phyloP scores from a whole-genome alignment of 2,113 vertebrate genomes.

The Charina bottae region DNA sequence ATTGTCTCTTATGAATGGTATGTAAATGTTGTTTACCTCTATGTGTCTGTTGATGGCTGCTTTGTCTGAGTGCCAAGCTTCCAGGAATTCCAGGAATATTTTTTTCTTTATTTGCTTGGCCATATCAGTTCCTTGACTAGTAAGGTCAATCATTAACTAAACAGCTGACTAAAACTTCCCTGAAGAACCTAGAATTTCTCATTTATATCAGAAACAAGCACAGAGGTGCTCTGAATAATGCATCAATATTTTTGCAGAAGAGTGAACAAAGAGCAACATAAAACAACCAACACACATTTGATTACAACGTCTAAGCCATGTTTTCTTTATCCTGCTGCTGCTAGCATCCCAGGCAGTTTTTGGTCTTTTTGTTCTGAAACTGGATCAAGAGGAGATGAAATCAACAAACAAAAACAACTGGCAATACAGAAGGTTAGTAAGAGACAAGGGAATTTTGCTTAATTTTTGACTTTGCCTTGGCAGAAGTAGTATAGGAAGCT shows the following conservation, averaged over 20 bases:
- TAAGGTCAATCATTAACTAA: not conserved
- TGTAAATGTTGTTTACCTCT: no score
- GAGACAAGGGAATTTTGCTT: not conserved
- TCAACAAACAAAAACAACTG: not conserved
- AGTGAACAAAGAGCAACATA: conserved; percentile 20
- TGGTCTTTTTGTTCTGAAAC: conserved; percentile 50
- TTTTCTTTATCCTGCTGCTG: conserved; percentile 34
- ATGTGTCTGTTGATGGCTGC: no score
- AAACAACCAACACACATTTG: conserved; percentile 16
- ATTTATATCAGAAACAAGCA: not conserved
- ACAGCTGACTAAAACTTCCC: not conserved
- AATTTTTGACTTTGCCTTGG: not conserved
- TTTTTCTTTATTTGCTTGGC: not conserved
- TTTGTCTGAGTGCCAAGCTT: no score
- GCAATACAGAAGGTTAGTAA: conserved; percentile 33
- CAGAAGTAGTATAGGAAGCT: no score
- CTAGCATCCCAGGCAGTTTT: conserved; percentile 40
- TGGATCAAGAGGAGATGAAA: conserved; percentile 31
- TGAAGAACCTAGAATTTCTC: conserved; percentile 14
- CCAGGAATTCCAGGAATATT: not conserved
- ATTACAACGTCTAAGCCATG: conserved; percentile 27
- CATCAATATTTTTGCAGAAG: conserved; percentile 45
- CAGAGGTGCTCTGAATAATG: conserved; percentile 25
- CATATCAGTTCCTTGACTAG: not conserved
- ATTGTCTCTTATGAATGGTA: no score